Percentiles rank a stretch among this genome's conserved stretches.
Evolutionary conservation across 64 coral and sea anemone genomes (phyloP).

Genomic region (Pocillopora verrucosa): DNA sequence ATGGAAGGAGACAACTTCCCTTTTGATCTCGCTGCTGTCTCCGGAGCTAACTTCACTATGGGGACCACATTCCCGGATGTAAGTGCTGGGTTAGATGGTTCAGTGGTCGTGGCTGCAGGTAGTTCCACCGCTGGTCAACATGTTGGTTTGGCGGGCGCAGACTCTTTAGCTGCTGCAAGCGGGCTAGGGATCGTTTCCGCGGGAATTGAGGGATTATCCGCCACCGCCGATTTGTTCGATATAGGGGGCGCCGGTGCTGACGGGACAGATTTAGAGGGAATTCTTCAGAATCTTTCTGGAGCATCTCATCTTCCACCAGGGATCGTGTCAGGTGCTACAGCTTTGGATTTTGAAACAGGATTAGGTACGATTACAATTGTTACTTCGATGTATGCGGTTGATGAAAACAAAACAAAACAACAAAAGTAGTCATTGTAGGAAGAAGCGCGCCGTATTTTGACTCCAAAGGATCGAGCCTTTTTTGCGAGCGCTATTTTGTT

Average conservation of each 20-base stretch:
- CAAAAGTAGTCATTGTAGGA: no score
- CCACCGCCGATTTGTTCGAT: slow-evolving; percentile 58
- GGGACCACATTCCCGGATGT: slow-evolving; percentile 41
- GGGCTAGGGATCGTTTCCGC: slow-evolving; percentile 26
- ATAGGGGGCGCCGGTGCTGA: slow-evolving; percentile 38
- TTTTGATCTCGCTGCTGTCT: background rate
- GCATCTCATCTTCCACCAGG: slow-evolving; percentile 81
- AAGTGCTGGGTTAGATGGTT: slow-evolving; percentile 18
- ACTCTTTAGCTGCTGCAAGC: slow-evolving; percentile 36
- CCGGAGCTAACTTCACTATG: slow-evolving; percentile 36
- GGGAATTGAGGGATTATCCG: slow-evolving; percentile 41
- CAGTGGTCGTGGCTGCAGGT: slow-evolving; percentile 37
- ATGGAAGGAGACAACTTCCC: slow-evolving; percentile 17
- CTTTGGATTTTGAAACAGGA: slow-evolving; percentile 81
- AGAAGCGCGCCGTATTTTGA: no score
- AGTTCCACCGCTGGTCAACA: slow-evolving; percentile 2
- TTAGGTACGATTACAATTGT: slow-evolving; percentile 41
- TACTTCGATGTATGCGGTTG: no score
- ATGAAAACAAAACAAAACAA: no score
- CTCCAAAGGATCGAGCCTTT: no score
- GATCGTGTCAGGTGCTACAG: slow-evolving; percentile 61
- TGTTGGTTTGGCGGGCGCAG: slow-evolving; percentile 10
- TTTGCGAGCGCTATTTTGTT: no score
- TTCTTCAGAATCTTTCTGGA: slow-evolving; percentile 82
- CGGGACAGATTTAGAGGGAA: slow-evolving; percentile 71